Base-by-base conservation (phyloP, 2,797 vertebrate species). In the Poeciliopsis turneri region DNA sequence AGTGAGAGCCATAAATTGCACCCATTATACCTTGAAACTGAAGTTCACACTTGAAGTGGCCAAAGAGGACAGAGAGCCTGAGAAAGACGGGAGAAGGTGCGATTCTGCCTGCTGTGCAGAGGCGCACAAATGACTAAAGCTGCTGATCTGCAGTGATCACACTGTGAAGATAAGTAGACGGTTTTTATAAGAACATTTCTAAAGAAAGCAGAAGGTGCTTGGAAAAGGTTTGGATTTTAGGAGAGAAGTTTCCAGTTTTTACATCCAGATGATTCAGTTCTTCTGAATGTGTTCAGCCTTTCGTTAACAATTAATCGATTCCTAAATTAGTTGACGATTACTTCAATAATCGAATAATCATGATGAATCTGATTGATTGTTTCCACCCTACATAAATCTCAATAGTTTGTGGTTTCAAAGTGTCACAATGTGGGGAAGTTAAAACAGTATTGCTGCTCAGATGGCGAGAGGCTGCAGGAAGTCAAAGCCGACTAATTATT, bases 1-100 rank as follows among this genome's bases (percentile, higher is more conserved):
- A 76, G 74, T 5, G 3, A 45, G 83, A 79, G 80, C 77, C 70
- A 78, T 68, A 86, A 75, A 82, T 80, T 51, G 23, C 10, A 30
- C 43, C 61, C 43, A 39, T 66, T 84, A 47, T 53, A 70, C 59
- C 78, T 84, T 71, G 84, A 87, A 77, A 61, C 4, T 46, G 59
- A 53, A 7, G 77, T 69, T 84, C 53, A 73, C 51, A 74, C 59
- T 82, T 61, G 33, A 82, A 86, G 78, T 3, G 25, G 75, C 8
- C 74, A 77, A 78, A 74, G 33, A 51, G 61, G 25, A 47, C 30
- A 15, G 74, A 61, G 73, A 4, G 7, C 16, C 33, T 3, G 25
- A 59, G 55, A 8, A 20, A 68, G 59, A 45, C 68, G 57, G 53
- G 66, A 30, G 69, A 18, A 16, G 47, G n/a, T 61, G 79, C 75